These are phyloP conservation scores for Cichlasoma orientale DNA, from an alignment of 2,797 vertebrate genomes.

Conservation along the genomic window DNA sequence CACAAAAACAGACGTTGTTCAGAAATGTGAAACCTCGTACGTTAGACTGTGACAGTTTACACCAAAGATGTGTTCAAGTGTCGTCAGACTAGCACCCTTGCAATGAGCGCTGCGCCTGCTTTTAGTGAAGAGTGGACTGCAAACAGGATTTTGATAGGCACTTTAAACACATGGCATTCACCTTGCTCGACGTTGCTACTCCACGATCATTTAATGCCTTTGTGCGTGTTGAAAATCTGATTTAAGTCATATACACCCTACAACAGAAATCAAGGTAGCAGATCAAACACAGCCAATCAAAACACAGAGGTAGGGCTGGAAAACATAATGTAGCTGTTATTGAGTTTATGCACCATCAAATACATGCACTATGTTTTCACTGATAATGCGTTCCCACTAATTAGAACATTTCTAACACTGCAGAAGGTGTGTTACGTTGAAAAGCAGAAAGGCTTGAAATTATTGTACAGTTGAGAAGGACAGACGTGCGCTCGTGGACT, in stretches of 20 bases:
- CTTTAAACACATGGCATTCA: background rate
- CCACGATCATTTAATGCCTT: background rate
- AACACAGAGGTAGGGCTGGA: accelerated
- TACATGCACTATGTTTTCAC: background rate
- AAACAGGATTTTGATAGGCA: background rate
- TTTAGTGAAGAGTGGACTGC: background rate
- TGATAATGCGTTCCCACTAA: background rate
- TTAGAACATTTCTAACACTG: background rate
- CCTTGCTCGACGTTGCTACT: background rate
- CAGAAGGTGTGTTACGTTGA: background rate
- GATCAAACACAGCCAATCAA: too few species aligned
- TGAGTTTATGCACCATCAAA: background rate
- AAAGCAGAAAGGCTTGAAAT: background rate
- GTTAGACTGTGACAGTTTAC: background rate
- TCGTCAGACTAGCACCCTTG: background rate
- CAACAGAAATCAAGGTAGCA: accelerated
- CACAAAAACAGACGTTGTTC: constrained; percentile 7
- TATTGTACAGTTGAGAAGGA: background rate
- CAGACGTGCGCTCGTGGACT: background rate
- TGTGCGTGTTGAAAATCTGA: background rate
- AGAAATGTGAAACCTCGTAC: background rate
- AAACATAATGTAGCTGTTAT: background rate
- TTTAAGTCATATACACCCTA: background rate
- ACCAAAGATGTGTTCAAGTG: background rate
- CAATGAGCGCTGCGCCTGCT: background rate